Base-by-base conservation (phyloP, 2,113 vertebrate genomes). In the Macroglossus sobrinus region DNA sequence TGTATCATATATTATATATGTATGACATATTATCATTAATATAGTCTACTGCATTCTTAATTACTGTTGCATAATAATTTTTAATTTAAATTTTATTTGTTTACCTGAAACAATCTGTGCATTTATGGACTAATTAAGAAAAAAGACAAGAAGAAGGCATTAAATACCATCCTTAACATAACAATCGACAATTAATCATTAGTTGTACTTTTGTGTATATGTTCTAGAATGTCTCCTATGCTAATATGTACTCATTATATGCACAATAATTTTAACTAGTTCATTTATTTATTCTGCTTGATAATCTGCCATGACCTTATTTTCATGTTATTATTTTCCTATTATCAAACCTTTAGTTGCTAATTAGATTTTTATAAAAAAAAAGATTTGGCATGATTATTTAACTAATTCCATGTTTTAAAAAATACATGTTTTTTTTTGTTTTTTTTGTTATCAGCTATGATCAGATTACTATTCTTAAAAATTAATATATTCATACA, bases 251-350 rank as follows among this genome's bases (percentile, higher is more conserved):
- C 26, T 78, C 43, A 40, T 35, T 19, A 12, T 69, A 14, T 7
- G 1, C 57, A 78, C 47, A 47, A 84, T 64, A 40, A 80, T 80
- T 85, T 89, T 89, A 35, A 88, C 69, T 53, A 91, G 53, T 61
- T 68, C 18, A 38, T 91, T 91, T 19, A 18, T 74, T 57, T 66
- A 30, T 80, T 95, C 68, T 74, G 22, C n/a, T 80, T 50, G 61
- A 68, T 93, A 93, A 95, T 89, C 50, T 43, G 38, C 53, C 4
- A 4, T 92, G 55, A 94, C 13, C n/a, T 95, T 80, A 74, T 93
- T 89, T 85, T 43, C 13, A 85, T 57, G 24, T 68, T 68, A 96
- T 21, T 72, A 35, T 85, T 68, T 93, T 96, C 53, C 64, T 74
- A 43, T 84, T 68, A 72, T 28, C 45, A 84, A 71, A 94, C 18